phyloP scores from a whole-genome alignment of 1,140 invertebrate genomes.

The Drosophila eugracilis region DNA sequence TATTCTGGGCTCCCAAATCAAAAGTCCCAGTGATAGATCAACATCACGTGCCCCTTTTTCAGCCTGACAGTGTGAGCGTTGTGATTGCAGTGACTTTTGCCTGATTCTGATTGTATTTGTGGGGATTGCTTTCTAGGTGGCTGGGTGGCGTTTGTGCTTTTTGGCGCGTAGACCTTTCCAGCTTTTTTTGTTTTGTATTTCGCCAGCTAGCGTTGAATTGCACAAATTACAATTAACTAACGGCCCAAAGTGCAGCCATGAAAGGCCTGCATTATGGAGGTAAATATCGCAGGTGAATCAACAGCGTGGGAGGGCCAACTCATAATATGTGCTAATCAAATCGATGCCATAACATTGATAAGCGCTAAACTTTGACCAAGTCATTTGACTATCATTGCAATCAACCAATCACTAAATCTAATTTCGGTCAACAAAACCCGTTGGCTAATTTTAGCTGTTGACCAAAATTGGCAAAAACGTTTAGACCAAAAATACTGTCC shows the following conservation, averaged over 20 bases:
- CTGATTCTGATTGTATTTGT: conserved; percentile 12
- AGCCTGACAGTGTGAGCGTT: conserved; percentile 12
- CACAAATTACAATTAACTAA: conserved; percentile 52
- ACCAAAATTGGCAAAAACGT: not conserved
- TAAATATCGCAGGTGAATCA: conserved; percentile 34
- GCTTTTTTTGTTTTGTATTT: conserved; percentile 40
- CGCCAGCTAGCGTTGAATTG: conserved; percentile 52
- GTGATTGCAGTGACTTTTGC: conserved; percentile 28
- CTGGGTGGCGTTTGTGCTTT: conserved; percentile 65
- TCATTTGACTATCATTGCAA: conserved; percentile 10
- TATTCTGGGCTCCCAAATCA: not conserved
- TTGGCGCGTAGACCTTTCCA: conserved; percentile 65
- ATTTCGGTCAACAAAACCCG: not conserved
- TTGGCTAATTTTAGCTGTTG: conserved; percentile 11
- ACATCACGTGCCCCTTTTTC: conserved; percentile 32
- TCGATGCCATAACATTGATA: not conserved
- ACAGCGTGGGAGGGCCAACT: not conserved
- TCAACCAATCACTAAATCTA: conserved; percentile 12
- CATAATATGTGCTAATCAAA: conserved; percentile 4
- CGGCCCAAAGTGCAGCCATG: conserved; percentile 40
- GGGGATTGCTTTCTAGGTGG: conserved; percentile 35
- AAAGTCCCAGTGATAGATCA: conserved; percentile 13
- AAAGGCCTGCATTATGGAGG: not conserved
- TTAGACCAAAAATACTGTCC: not conserved
- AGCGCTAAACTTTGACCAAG: conserved; percentile 1